Conservation (phyloP, 2,888 invertebrate genomes). For the Diaprepes abbreviatus region DNA sequence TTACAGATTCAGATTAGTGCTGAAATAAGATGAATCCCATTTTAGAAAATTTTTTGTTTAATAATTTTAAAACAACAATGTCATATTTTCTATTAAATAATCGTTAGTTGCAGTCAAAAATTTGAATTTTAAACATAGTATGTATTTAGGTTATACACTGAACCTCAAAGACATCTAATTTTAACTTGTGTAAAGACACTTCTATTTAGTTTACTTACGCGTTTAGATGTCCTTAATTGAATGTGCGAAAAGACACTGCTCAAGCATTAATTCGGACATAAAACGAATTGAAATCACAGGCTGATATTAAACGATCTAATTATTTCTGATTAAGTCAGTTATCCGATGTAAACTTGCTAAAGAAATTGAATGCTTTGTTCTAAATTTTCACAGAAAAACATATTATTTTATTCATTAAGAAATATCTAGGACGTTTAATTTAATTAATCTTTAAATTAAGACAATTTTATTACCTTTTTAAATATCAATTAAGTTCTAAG, state of each 20-base stretch:
- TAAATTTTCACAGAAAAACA: background rate
- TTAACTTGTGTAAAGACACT: background rate
- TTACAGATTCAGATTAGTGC: no score
- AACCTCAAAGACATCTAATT: background rate
- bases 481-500: no score
- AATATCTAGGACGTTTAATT: background rate
- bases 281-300: slow-evolving; percentile 3
- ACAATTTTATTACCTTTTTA: no score
- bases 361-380: background rate
- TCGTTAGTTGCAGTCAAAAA: no score
- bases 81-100: no score
- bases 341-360: background rate
- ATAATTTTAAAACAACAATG: no score
- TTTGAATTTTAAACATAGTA: no score
- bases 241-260: background rate
- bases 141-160: no score
- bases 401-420: background rate
- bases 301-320: background rate
- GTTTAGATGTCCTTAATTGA: background rate
- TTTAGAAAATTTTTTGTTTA: no score
- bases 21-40: no score
- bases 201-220: slow-evolving; percentile 2
- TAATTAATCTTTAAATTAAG: background rate
- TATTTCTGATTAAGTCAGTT: background rate
- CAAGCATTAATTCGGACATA: background rate